phyloP scores from a whole-genome alignment of 2,113 vertebrate species.

The Aldabrachelys gigantea region DNA sequence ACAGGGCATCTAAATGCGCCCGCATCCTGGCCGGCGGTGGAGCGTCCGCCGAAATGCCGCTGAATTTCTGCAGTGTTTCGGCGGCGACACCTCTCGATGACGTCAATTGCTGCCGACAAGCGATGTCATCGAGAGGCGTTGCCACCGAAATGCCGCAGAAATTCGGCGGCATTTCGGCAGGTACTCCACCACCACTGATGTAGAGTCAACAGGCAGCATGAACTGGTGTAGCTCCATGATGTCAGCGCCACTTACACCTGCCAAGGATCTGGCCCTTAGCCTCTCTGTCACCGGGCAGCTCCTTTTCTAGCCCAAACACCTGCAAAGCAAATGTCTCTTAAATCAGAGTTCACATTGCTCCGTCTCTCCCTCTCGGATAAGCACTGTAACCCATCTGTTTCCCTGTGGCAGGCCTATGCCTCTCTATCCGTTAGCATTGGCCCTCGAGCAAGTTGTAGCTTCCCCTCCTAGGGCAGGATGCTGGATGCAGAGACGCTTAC shows the following conservation, averaged over 20 bases:
- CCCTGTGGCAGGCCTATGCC: neutral
- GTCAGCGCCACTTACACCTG: neutral
- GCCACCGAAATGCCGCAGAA: too few relatives aligned
- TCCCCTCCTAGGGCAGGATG: neutral
- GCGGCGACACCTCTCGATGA: too few relatives aligned
- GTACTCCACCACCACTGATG: neutral
- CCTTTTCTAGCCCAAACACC: neutral
- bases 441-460: neutral
- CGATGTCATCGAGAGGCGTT: too few relatives aligned
- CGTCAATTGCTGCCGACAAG: too few relatives aligned
- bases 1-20: too few relatives aligned
- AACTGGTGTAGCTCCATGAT: neutral
- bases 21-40: too few relatives aligned
- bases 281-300: neutral
- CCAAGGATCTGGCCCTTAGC: neutral
- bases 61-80: too few relatives aligned
- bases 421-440: neutral
- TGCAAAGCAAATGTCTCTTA: neutral
- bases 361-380: neutral
- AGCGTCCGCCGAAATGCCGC: too few relatives aligned
- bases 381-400: neutral
- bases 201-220: neutral
- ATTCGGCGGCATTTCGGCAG: too few relatives aligned
- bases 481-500: slow-evolving; percentile 65
- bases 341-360: neutral